phyloP scores from a whole-genome alignment of 2,113 vertebrate species.

The Ia io region DNA sequence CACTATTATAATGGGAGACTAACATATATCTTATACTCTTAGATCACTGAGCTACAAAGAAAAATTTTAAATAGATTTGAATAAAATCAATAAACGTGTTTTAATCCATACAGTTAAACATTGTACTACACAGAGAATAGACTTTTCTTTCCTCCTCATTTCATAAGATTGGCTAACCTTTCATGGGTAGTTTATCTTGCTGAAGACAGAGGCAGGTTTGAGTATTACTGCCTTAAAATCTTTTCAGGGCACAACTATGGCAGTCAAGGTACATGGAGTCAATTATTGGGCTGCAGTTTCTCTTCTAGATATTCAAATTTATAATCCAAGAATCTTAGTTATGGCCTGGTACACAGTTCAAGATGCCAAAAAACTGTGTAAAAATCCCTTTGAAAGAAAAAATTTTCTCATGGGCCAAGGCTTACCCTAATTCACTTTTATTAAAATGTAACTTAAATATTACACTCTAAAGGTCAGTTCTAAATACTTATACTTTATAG shows the following conservation, averaged over 20 bases:
- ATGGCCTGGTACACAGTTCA: neutral
- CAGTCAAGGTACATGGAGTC: neutral
- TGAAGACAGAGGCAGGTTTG: constrained; percentile 19
- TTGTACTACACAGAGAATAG: neutral
- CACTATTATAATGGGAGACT: neutral
- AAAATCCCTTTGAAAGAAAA: neutral
- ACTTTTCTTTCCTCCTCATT: neutral
- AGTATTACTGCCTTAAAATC: neutral
- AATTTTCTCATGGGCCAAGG: neutral
- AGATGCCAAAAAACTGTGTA: neutral
- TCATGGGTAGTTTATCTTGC: neutral
- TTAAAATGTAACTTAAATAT: constrained; percentile 31
- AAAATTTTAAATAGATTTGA: neutral
- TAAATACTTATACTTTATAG: neutral
- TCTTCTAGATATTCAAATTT: constrained; percentile 14
- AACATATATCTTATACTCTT: neutral
- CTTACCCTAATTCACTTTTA: neutral
- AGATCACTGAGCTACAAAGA: neutral
- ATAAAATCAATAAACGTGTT: neutral
- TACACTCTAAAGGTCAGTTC: neutral
- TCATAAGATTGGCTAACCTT: neutral
- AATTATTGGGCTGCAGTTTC: neutral
- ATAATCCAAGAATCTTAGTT: neutral
- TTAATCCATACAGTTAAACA: neutral
- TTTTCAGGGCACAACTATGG: neutral